Conservation (phyloP, 2,888 invertebrate species). For the Augochlorella aurata region DNA sequence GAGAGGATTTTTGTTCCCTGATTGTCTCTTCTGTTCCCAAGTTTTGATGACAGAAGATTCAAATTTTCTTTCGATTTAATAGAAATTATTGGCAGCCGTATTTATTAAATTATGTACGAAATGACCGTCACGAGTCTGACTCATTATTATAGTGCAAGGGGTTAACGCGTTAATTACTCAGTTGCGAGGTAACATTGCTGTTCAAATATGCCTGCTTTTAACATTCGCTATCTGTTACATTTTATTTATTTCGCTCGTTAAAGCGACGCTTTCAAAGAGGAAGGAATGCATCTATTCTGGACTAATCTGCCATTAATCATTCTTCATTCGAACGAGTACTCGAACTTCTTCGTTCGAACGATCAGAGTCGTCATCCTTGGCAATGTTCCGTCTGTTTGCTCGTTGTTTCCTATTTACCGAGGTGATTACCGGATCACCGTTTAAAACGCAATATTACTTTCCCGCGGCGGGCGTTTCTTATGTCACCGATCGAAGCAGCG, state of each 20-base stretch:
- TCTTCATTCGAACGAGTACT: not conserved
- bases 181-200: not conserved
- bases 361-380: not conserved
- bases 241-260: not conserved
- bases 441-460: slow-evolving; percentile 30
- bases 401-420: not conserved
- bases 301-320: not conserved
- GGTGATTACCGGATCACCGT: slow-evolving; percentile 5
- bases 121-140: no score
- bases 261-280: not conserved
- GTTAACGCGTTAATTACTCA: no score
- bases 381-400: not conserved
- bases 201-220: not conserved
- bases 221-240: not conserved
- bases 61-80: no score
- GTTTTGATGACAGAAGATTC: no score
- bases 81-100: no score
- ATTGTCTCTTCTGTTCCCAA: no score
- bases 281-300: no score
- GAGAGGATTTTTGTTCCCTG: no score
- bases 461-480: slow-evolving; percentile 41
- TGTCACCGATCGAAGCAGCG: slow-evolving; percentile 44
- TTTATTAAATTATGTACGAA: no score
- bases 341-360: not conserved
- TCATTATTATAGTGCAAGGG: no score